Conservation (phyloP, 2,797 vertebrate species). For the Menidia menidia region DNA sequence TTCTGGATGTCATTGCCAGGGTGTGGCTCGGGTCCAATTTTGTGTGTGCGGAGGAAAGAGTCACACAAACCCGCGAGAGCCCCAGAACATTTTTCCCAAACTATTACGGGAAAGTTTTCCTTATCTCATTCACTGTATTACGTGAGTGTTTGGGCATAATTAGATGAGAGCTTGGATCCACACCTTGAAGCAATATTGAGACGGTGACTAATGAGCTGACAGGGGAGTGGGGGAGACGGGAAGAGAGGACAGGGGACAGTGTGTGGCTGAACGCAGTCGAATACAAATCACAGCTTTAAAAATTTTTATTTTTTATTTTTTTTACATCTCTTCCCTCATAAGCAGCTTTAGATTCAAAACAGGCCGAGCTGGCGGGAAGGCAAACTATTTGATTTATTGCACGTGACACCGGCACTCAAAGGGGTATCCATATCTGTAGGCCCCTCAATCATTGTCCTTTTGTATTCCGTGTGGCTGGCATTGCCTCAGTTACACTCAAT, state of each 20-base stretch:
- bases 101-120: constrained; percentile 56
- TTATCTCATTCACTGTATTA: constrained; percentile 52
- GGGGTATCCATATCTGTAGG: constrained; percentile 26
- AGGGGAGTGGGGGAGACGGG: constrained; percentile 42
- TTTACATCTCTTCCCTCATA: constrained; percentile 50
- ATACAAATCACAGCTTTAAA: constrained; percentile 51
- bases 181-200: constrained; percentile 60
- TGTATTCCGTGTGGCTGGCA: constrained; percentile 53
- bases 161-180: constrained; percentile 60
- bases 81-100: constrained; percentile 19
- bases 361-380: constrained; percentile 43
- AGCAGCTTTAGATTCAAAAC: constrained; percentile 58
- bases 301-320: too few species aligned
- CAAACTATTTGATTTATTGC: constrained; percentile 68
- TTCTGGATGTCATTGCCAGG: constrained; percentile 61
- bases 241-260: constrained; percentile 28
- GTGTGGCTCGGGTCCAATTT: constrained; percentile 50
- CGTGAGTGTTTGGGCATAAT: constrained; percentile 54
- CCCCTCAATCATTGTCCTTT: constrained; percentile 31
- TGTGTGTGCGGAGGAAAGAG: constrained; percentile 1
- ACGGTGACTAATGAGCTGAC: constrained; percentile 76
- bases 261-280: constrained; percentile 54
- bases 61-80: not conserved
- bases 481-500: constrained; percentile 69
- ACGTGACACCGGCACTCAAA: constrained; percentile 41